These are phyloP conservation scores for Threskiornis aethiopicus DNA, from an alignment of 2,797 vertebrate genomes.

Conservation along the genomic window DNA sequence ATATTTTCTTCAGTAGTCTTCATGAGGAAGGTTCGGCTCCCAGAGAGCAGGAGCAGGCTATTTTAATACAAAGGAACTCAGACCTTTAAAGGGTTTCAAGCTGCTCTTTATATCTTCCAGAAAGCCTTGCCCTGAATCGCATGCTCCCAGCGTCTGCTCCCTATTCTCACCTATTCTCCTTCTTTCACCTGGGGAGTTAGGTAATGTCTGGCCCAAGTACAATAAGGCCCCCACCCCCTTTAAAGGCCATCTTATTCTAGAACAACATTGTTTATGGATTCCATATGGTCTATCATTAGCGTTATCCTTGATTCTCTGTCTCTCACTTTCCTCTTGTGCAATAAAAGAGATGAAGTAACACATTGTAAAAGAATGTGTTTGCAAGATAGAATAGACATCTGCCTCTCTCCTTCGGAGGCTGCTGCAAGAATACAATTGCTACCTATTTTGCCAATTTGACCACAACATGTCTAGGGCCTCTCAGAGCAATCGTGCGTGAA, in stretches of 20 bases:
- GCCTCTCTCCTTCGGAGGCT: constrained; percentile 37
- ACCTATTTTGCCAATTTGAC: constrained; percentile 51
- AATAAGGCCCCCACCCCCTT: neutral
- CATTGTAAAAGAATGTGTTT: constrained; percentile 55
- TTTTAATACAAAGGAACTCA: neutral
- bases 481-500: constrained; percentile 16
- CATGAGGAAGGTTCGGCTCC: neutral
- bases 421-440: constrained; percentile 30
- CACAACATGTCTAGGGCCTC: neutral
- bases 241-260: constrained; percentile 24
- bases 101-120: constrained; percentile 54
- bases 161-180: constrained; percentile 53
- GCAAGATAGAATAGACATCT: constrained; percentile 49
- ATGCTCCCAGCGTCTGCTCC: neutral
- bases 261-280: constrained; percentile 64
- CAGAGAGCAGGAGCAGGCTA: neutral
- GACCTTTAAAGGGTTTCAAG: neutral
- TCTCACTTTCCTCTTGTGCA: constrained; percentile 50
- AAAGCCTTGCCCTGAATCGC: constrained; percentile 1
- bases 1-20: neutral
- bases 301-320: constrained; percentile 46
- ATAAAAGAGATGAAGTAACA: constrained; percentile 52
- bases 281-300: constrained; percentile 45
- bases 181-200: constrained; percentile 49
- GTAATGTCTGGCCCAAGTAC: constrained; percentile 49